Percentiles rank a stretch among this genome's conserved stretches.
These are phyloP conservation scores for Parnassius orleans DNA, from an alignment of 2,888 invertebrate species.

Conservation along the genomic window DNA sequence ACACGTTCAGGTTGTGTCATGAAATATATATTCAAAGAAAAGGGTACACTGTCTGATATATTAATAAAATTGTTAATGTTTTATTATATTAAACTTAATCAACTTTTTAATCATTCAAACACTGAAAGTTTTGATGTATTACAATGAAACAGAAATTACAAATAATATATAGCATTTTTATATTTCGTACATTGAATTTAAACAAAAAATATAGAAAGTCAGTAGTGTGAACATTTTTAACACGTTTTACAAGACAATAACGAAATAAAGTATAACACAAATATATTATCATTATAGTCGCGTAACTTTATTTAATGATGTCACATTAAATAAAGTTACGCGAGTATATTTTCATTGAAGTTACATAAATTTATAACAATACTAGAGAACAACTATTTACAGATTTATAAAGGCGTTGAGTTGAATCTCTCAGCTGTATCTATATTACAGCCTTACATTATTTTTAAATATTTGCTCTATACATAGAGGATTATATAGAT, in stretches of 20 bases:
- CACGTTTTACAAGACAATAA: background rate
- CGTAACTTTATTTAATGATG: no score
- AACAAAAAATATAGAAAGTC: no score
- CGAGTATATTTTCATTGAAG: background rate
- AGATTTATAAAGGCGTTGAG: conserved; percentile 46
- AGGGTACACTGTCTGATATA: no score
- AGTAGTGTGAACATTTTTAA: no score
- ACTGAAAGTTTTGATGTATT: no score
- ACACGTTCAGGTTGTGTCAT: no score
- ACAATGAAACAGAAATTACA: background rate
- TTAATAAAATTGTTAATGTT: no score
- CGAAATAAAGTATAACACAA: background rate
- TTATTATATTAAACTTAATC: no score
- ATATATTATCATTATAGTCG: background rate
- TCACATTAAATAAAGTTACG: background rate
- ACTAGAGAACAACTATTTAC: conserved; percentile 5
- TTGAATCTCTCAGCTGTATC: conserved; percentile 65
- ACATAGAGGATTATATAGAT: conserved; percentile 55
- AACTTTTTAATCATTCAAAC: no score
- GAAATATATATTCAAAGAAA: no score
- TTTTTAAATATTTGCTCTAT: conserved; percentile 44
- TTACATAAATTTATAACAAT: background rate
- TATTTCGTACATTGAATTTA: no score
- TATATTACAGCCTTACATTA: conserved; percentile 56
- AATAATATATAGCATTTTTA: no score